Evolutionary conservation across 2,113 vertebrate genomes (phyloP), one percentile per base, ranked within the genome.

Genomic region (Pseudopipra pipra): DNA sequence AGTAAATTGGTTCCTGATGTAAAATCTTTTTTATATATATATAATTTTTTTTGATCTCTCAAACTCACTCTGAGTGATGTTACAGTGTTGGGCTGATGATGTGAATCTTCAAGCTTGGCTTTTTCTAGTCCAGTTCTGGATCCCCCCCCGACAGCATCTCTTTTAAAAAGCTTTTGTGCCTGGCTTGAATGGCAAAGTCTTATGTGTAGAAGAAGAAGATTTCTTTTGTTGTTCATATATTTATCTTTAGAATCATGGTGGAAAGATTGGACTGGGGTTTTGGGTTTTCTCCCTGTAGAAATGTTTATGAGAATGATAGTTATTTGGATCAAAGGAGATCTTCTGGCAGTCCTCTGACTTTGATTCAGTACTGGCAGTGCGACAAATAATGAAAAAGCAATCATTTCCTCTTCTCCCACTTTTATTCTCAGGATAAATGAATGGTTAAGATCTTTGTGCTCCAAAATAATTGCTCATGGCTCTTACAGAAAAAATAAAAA

Each of bases 1-100:
- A 95, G 62, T 67, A 96, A 96, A 96, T 96, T 95, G 74, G 86
- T 92, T 96, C 92, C 77, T 93, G 91, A 72, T 85, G 90, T 76
- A 88, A 81, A 82, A 74, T 84, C 73, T 91, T 92, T 72, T 67
- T 33, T 33, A 1, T 72, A 28, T 80, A 56, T 67, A 5, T 51
- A 2, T 49, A 41, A 15, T 33, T 6, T 25, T 2, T 58, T 51
- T 59, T 62, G 2, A 19, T 68, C 14, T 68, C 25, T 76, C n/a
- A 33, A 23, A 70, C 67, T 93, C 56, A 6, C 56, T 61, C 73
- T 72, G 70, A 94, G 58, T 59, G n/a, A 63, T 85, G 77, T 61
- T 76, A 46, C 78, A 70, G n/a, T 83, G 16, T 46, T 80, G 84
- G 61, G 68, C n/a, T 62, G 91, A 90, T 67, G 74, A 84, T 61